Base-by-base conservation (phyloP, 1,140 invertebrate genomes). In the Drosophila asahinai region DNA sequence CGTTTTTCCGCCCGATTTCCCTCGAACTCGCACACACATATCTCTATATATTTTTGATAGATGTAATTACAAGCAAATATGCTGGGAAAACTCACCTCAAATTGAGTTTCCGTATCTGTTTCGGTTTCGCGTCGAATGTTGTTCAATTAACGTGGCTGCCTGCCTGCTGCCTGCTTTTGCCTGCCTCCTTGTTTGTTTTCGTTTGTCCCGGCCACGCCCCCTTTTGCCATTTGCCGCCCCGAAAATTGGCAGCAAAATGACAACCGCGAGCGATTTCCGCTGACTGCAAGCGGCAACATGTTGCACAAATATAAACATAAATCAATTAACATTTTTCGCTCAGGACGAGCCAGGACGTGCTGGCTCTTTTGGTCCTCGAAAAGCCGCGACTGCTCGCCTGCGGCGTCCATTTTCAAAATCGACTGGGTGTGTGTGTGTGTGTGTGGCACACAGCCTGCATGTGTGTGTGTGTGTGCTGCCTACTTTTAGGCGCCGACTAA, bases 261-360 rank as follows among this genome's bases (percentile, higher is more conserved):
- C 81, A 74, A 87, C 84, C 84, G 84, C 84, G 63, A 87, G 84
- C 84, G 84, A 72, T 86, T 86, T 87, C 57, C 70, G 60, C 42
- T 38, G 40, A 64, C 76, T 64, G 72, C 72, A 68, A 71, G 59
- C 86, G 79, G 73, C 82, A 91, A 90, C 86, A 90, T 90, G 86
- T 91, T 90, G 86, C 86, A 90, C 86, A 90, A 90, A 90, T 90
- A 90, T 90, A 90, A 90, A 90, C 86, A 90, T 90, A 90, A 90
- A 90, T 90, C 86, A 90, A 90, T 90, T 90, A 90, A 91, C 86
- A 90, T 90, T 89, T 90, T 90, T 66, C 74, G 45, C 58, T 42
- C 30, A 54, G 54, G 12, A 47, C 33, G 30, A 17, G 22, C 22
- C 22, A 25, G 64, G 43, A 63, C 40, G 57, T 62, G 27, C 58